These are phyloP conservation scores for Atethmia centrago DNA, from an alignment of 2,888 invertebrate species.

Conservation along the genomic window DNA sequence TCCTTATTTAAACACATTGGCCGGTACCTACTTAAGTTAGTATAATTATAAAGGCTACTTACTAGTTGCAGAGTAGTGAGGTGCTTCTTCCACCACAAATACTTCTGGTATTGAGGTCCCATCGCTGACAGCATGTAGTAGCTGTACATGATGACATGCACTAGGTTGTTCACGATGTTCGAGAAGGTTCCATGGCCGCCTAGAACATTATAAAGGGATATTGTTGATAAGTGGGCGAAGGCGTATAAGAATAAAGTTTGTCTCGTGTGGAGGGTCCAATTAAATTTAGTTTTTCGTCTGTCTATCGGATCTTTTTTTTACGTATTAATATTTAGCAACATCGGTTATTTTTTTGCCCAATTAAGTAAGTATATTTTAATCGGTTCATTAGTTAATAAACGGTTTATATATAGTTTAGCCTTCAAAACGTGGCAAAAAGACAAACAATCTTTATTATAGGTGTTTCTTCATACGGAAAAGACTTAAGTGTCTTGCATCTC, in stretches of 20 bases:
- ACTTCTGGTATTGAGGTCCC: constrained; percentile 96
- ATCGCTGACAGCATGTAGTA: constrained; percentile 97
- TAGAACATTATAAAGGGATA: constrained; percentile 72
- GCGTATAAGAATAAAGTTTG: not conserved
- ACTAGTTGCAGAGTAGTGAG: constrained; percentile 96
- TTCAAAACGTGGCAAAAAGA: not conserved
- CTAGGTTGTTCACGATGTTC: constrained; percentile 95
- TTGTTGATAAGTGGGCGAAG: not conserved
- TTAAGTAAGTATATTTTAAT: not conserved
- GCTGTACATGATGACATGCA: constrained; percentile 96
- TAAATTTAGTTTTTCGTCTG: not conserved
- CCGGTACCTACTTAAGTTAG: not conserved
- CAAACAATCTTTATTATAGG: not conserved
- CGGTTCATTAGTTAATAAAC: not conserved
- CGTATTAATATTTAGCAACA: too few species aligned
- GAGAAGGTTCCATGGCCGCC: constrained; percentile 97
- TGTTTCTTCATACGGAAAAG: constrained; percentile 27
- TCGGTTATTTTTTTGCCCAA: not conserved
- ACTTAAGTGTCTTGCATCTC: not conserved
- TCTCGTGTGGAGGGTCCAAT: too few species aligned
- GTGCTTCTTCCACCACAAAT: constrained; percentile 97
- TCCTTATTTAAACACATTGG: not conserved
- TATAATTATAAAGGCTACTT: constrained; percentile 74
- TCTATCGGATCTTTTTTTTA: not conserved
- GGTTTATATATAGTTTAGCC: too few species aligned